A percentile compares a stretch with the other conserved stretches of the same genome.
These are phyloP conservation scores for Pan paniscus DNA, from an alignment of 2,113 vertebrate species.

Conservation along the genomic window DNA sequence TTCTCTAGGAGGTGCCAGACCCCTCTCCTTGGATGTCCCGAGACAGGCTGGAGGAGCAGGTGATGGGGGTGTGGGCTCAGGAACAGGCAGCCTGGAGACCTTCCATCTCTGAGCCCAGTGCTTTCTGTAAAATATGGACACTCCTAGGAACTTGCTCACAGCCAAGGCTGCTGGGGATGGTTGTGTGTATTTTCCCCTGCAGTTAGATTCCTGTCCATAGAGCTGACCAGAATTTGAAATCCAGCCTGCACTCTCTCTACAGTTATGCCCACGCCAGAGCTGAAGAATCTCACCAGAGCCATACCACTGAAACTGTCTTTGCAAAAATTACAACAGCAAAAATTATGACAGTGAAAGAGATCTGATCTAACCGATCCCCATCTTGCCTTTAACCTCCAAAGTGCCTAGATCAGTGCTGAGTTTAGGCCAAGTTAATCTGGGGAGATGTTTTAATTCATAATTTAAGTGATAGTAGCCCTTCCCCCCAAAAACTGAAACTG, in stretches of 20 bases:
- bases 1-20: not conserved
- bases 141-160: not conserved
- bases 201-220: rapidly evolving
- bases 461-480: too few relatives aligned
- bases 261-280: not conserved
- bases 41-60: not conserved
- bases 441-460: too few relatives aligned
- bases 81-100: not conserved
- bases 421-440: too few relatives aligned
- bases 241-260: not conserved
- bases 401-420: too few relatives aligned
- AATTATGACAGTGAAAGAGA: too few relatives aligned
- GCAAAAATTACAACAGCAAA: too few relatives aligned
- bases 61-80: too few relatives aligned
- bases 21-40: not conserved
- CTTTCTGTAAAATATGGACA: not conserved
- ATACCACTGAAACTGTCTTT: not conserved
- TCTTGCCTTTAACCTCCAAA: too few relatives aligned
- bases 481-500: too few relatives aligned
- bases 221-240: not conserved
- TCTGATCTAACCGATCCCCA: too few relatives aligned
- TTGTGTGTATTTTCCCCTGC: not conserved
- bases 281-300: not conserved
- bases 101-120: not conserved
- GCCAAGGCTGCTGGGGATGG: too few relatives aligned